Evolutionary conservation across 2,113 vertebrate species (phyloP), one percentile per base, ranked within the genome.

Genomic region (Arizona elegans): DNA sequence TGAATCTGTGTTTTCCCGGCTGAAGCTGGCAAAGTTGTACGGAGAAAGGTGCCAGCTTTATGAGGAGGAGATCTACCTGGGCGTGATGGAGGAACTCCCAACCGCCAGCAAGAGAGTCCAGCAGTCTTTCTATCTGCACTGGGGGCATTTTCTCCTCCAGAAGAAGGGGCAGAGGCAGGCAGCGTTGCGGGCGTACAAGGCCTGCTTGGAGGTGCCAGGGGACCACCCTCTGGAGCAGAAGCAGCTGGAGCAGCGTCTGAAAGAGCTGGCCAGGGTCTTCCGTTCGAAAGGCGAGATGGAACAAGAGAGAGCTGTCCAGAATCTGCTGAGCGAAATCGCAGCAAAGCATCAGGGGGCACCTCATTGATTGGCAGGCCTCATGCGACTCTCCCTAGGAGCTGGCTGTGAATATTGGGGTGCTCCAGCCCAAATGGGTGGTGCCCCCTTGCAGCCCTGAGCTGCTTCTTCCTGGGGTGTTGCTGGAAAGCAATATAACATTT

Each of bases 91-190:
- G n/a, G 50, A 87, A 0, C 81, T 90, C 1, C 81, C 92, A 2
- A 59, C 0, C 2, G 21, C 26, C 89, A 65, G 81, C 89, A 43
- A 70, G 56, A 15, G 81, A 13, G 87, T 89, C 58, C 92, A 93
- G 92, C 89, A 93, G 81, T 50, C 89, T 5, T 26, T 93, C 89
- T 90, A 87, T 3, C 56, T 87, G 6, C 81, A 90, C 24, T 90
- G 89, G 92, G 92, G 92, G 15, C 50, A 93, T 7, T 90, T 93
- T 58, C 81, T 87, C 81, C 33, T 93, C 47, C 33, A 54, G 23
- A 87, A 38, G 92, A 62, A 90, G n/a, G 58, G 85, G n/a, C 3
- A 58, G 81, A 21, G 8, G 81, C 9, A 2, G 21, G 9, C 13
- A 58, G 89, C 92, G 0, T n/a, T 90, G 58, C 1, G 24, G 92